phyloP scores from a whole-genome alignment of 1,140 invertebrate species.

The Meloidogyne hapla region DNA sequence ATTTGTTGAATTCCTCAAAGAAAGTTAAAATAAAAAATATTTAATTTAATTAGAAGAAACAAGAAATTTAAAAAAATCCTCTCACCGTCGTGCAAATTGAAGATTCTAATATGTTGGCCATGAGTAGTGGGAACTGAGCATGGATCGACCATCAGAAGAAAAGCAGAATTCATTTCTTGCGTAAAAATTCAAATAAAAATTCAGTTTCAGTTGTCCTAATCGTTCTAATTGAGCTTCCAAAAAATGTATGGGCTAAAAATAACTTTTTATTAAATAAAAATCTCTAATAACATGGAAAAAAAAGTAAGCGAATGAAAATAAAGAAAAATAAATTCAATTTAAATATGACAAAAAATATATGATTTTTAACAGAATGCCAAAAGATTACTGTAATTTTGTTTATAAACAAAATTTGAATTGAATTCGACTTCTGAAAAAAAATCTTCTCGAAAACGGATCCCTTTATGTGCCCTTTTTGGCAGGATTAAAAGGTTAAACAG shows the following conservation, averaged over 20 bases:
- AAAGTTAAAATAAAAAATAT: neutral
- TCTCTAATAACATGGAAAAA: too few relatives aligned
- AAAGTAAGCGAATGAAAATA: too few relatives aligned
- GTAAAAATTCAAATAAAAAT: neutral
- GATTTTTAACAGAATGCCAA: too few relatives aligned
- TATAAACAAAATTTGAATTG: too few relatives aligned
- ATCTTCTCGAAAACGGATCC: too few relatives aligned
- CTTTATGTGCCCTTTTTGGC: too few relatives aligned
- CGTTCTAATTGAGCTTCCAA: neutral
- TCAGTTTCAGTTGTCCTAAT: neutral
- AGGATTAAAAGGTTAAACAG: too few relatives aligned
- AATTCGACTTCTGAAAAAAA: too few relatives aligned
- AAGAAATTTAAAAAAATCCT: neutral
- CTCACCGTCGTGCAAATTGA: neutral
- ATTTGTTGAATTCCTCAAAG: slow-evolving; percentile 22
- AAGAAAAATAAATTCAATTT: too few relatives aligned
- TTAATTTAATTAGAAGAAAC: neutral
- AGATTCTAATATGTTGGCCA: neutral
- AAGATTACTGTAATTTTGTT: too few relatives aligned
- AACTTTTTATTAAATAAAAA: too few relatives aligned
- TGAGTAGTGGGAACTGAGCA: neutral
- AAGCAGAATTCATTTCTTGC: neutral
- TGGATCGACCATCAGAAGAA: slow-evolving; percentile 1
- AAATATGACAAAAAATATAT: too few relatives aligned
- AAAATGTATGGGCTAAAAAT: neutral